phyloP scores from a whole-genome alignment of 2,797 vertebrate genomes.

The Antennarius maculatus region DNA sequence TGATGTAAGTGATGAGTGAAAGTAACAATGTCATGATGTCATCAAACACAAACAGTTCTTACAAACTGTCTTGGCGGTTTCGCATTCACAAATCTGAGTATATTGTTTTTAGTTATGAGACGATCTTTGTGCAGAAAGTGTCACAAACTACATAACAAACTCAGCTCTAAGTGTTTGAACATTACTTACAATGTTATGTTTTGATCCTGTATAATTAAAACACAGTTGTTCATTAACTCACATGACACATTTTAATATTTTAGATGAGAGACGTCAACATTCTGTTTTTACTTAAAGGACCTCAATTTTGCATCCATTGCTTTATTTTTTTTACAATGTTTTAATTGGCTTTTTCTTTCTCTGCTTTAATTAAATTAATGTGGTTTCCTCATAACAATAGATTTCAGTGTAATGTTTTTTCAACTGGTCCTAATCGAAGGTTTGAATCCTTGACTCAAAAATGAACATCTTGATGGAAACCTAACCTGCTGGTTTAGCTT shows the following conservation, averaged over 20 bases:
- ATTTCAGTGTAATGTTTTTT: constrained; percentile 12
- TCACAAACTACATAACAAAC: not conserved
- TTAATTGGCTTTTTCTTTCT: constrained; percentile 7
- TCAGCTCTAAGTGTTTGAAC: not conserved
- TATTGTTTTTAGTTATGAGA: not conserved
- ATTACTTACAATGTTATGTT: not conserved
- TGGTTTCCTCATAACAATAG: constrained; percentile 23
- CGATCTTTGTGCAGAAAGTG: not conserved
- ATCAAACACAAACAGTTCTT: constrained; percentile 13
- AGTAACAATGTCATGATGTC: not conserved
- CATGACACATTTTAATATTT: constrained; percentile 4
- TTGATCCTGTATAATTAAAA: not conserved
- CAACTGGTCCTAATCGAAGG: not conserved
- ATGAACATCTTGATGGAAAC: constrained; percentile 3
- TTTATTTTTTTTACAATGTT: constrained; percentile 7
- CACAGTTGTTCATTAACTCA: not conserved
- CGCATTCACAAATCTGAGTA: constrained; percentile 9
- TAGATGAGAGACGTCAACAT: not conserved
- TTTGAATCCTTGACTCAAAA: not conserved
- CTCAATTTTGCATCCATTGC: constrained; percentile 15
- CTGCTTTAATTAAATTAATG: constrained; percentile 20
- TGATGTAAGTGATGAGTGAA: constrained; percentile 16
- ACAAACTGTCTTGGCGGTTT: constrained; percentile 3
- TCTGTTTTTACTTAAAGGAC: constrained; percentile 30
- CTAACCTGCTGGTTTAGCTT: not conserved